Percentiles rank a stretch among this genome's conserved stretches.
These are phyloP conservation scores for Eudorcas thomsonii DNA, from an alignment of 2,113 vertebrate genomes.

Conservation along the genomic window DNA sequence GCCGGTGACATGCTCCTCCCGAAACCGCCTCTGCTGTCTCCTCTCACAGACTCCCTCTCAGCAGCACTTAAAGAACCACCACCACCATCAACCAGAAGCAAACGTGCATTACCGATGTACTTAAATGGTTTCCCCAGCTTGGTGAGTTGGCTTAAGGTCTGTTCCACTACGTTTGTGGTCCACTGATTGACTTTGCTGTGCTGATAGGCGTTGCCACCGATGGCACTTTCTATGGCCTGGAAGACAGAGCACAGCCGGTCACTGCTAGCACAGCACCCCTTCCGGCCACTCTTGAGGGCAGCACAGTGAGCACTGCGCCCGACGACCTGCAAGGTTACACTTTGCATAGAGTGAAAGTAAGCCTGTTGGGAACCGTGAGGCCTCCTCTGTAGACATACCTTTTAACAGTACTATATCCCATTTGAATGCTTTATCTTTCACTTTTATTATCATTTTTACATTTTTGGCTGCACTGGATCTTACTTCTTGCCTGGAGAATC, in stretches of 20 bases:
- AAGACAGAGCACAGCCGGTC: background rate
- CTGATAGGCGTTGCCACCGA: constrained; percentile 93
- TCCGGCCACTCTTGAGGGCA: accelerated
- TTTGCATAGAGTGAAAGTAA: accelerated
- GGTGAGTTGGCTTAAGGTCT: constrained; percentile 93
- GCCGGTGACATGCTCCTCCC: background rate
- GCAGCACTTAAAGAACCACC: background rate
- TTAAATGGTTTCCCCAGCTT: constrained; percentile 97
- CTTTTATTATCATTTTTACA: background rate
- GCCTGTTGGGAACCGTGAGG: accelerated
- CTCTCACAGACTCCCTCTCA: background rate
- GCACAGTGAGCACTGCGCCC: background rate
- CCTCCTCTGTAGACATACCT: background rate
- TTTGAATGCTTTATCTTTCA: background rate
- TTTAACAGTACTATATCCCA: background rate
- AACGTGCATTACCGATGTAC: constrained; percentile 88
- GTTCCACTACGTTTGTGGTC: constrained; percentile 91
- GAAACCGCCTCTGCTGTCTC: background rate
- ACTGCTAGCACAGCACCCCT: background rate
- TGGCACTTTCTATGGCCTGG: constrained; percentile 89
- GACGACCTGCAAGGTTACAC: background rate
- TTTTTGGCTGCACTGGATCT: background rate
- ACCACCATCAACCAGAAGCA: background rate
- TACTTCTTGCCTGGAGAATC: too few species aligned
- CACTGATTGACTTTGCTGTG: constrained; percentile 95